Evolutionary conservation across 2,113 vertebrate species (phyloP).

Genomic region (Setophaga petechia): DNA sequence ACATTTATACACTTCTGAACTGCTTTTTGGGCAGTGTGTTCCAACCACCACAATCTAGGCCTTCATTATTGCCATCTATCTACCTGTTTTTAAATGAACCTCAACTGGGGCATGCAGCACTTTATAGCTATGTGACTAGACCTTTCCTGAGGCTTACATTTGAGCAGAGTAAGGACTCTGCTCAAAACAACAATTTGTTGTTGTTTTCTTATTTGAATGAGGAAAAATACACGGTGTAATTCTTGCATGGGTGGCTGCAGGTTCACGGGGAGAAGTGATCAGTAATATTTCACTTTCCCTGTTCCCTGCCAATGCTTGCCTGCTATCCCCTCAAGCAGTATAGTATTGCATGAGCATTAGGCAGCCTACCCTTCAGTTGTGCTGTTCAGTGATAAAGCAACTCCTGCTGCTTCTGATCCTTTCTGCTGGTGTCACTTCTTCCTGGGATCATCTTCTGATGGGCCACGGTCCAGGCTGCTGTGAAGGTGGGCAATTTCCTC

Average conservation of each 20-base stretch:
- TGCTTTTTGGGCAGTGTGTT: background rate
- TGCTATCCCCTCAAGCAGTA: background rate
- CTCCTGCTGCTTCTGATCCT: background rate
- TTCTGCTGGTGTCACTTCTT: background rate
- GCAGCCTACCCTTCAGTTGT: background rate
- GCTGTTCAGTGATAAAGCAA: background rate
- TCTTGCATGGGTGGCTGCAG: background rate
- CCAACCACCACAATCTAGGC: background rate
- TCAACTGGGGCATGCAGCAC: background rate
- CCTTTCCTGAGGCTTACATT: background rate
- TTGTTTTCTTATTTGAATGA: background rate
- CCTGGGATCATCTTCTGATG: background rate
- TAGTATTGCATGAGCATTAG: background rate
- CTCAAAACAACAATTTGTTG: no score
- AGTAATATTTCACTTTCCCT: background rate
- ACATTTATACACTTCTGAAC: background rate
- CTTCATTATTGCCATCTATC: background rate
- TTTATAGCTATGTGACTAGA: background rate
- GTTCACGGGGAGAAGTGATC: background rate
- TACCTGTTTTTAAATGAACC: background rate
- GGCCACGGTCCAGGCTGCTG: background rate
- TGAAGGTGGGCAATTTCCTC: background rate
- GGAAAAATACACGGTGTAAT: background rate
- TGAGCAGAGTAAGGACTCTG: background rate
- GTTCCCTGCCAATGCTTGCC: background rate